Percentiles rank a stretch among this genome's conserved stretches.
These are phyloP conservation scores for Exocentrus adspersus DNA, from an alignment of 2,888 invertebrate genomes.

Conservation along the genomic window DNA sequence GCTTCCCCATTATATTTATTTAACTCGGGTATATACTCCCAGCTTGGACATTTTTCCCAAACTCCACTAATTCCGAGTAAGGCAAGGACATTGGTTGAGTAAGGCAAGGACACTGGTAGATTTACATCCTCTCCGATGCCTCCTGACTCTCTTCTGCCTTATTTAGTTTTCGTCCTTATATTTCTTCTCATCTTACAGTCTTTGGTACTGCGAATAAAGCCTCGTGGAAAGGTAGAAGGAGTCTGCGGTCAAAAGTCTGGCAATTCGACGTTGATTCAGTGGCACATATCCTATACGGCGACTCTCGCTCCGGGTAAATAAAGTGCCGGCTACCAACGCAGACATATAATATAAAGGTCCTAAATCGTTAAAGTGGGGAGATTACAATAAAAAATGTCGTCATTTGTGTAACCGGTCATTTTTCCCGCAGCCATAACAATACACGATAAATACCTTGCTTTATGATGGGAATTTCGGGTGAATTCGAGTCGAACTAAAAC, in stretches of 20 bases:
- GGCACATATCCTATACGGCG: slow-evolving; percentile 32
- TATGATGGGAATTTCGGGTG: slow-evolving; percentile 51
- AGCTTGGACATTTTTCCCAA: too few species aligned
- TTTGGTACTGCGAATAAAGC: slow-evolving; percentile 3
- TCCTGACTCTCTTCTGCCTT: too few species aligned
- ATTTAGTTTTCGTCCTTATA: too few species aligned
- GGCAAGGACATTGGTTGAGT: too few species aligned
- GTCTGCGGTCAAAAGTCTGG: slow-evolving; percentile 31
- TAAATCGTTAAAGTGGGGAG: slow-evolving; percentile 42
- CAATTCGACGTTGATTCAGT: slow-evolving; percentile 43
- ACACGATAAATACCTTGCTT: slow-evolving; percentile 53
- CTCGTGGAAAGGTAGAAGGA: slow-evolving; percentile 24
- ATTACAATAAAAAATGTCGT: slow-evolving; percentile 54
- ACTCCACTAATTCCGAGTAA: too few species aligned
- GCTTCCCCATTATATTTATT: too few species aligned
- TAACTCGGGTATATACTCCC: too few species aligned
- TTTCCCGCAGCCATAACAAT: slow-evolving; percentile 50
- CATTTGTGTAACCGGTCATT: slow-evolving; percentile 49
- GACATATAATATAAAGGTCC: slow-evolving; percentile 36
- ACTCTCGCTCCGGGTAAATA: slow-evolving; percentile 29
- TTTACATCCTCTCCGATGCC: too few species aligned
- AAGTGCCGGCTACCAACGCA: slow-evolving; percentile 24
- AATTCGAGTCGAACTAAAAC: slow-evolving; percentile 48
- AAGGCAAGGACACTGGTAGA: too few species aligned
- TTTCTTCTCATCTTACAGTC: too few species aligned